Evolutionary conservation across 1,140 invertebrate genomes (phyloP).

Genomic region (Bicyclus anynana): DNA sequence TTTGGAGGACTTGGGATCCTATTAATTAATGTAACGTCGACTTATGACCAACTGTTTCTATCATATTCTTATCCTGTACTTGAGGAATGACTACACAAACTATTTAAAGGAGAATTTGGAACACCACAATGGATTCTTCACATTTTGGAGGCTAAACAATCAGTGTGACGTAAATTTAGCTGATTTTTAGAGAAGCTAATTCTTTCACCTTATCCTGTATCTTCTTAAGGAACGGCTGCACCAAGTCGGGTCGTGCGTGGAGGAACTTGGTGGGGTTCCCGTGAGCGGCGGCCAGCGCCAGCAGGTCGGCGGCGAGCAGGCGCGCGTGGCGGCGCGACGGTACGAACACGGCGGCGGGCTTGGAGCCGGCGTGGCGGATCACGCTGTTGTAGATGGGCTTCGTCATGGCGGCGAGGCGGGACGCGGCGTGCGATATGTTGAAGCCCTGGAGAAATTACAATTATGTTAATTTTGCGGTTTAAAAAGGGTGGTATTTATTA

Average conservation of each 20-base stretch:
- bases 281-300: conserved; percentile 95
- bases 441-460: conserved; percentile 82
- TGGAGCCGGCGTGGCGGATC: conserved; percentile 89
- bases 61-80: too few species aligned
- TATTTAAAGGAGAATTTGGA: too few species aligned
- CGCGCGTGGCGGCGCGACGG: conserved; percentile 95
- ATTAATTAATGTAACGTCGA: too few species aligned
- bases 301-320: conserved; percentile 95
- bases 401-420: conserved; percentile 96
- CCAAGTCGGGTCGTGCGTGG: conserved; percentile 91
- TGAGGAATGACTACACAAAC: too few species aligned
- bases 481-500: background rate
- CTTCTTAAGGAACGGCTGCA: conserved; percentile 91
- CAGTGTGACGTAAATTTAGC: too few species aligned
- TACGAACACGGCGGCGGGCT: conserved; percentile 97
- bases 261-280: conserved; percentile 91
- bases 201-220: conserved; percentile 87
- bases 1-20: too few species aligned
- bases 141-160: too few species aligned
- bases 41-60: too few species aligned
- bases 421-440: conserved; percentile 98
- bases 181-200: too few species aligned
- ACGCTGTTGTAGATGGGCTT: conserved; percentile 98
- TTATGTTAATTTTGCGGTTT: background rate
- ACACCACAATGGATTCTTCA: too few species aligned